Evolutionary conservation across 2,113 vertebrate genomes (phyloP), one percentile per base, ranked within the genome.

Genomic region (Lagopus leucura): DNA sequence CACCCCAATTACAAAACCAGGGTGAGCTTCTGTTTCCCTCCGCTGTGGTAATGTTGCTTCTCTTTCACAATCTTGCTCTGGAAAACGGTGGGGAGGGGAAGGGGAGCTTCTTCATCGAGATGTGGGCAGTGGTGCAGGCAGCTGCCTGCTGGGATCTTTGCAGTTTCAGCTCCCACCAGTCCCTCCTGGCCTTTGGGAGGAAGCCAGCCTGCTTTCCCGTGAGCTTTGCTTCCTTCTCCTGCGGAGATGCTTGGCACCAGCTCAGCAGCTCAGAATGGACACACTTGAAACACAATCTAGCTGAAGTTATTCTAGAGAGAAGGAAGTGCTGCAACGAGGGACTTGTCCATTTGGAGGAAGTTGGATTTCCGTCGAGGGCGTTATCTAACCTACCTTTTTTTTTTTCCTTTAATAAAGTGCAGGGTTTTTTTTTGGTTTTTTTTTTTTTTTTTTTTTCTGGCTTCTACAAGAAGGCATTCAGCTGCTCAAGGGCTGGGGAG

Each of bases 241-340:
- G 85, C 48, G 2, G 75, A 84, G 91, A 70, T 92, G 95, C 95
- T 75, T 88, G 96, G 88, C 94, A 88, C 55, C 60, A 61, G 88
- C 90, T 93, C 89, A 65, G 90, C 17, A 1, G 54, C 86, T 91
- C 43, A 57, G 81, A 61, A 45, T 13, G 61, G 88, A 74, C 66
- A 8, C 21, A 3, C 32, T 70, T 40, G 91, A 86, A 75, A 50
- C 38, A 83, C 84, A 88, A 69, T 71, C 92, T 66, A 64, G 63
- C 50, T 94, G 85, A 79, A 88, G 95, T 90, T 93, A 92, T 95
- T 95, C 95, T 96, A 70, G 86, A 92, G 73, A 96, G 92, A 91
- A 94, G 97, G 97, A 97, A 97, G 95, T 97, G 95, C 95, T 94
- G 97, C 95, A 97, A 94, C 20, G 34, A 95, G 90, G 82, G 92